phyloP scores from a whole-genome alignment of 1,140 invertebrate genomes.

The Bombus cullumanus region DNA sequence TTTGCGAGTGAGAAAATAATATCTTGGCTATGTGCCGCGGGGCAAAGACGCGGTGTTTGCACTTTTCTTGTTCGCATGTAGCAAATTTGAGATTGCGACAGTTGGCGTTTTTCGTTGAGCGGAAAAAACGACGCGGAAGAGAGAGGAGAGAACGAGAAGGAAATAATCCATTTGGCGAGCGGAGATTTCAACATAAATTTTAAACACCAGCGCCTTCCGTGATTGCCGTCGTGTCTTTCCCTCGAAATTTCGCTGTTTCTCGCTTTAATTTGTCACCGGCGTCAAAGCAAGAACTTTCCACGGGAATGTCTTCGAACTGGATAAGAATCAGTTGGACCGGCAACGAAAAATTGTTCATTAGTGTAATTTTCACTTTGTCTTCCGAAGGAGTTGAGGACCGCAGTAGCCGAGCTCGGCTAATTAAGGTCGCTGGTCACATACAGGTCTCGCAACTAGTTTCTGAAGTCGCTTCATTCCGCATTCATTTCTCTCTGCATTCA shows the following conservation, averaged over 20 bases:
- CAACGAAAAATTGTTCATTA: conserved; percentile 31
- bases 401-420: neutral
- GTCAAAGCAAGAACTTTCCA: neutral
- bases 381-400: neutral
- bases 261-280: neutral
- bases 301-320: neutral
- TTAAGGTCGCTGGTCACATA: conserved; percentile 40
- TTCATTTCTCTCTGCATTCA: conserved; percentile 48
- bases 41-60: neutral
- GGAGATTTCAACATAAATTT: neutral
- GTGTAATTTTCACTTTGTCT: conserved; percentile 40
- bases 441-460: conserved; percentile 35
- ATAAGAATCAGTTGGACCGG: neutral
- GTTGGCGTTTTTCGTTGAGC: neutral
- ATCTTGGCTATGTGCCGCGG: conserved; percentile 1
- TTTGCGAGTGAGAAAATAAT: conserved; percentile 9
- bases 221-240: too few species aligned
- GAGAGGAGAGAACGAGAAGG: too few species aligned
- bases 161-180: neutral
- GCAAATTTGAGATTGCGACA: neutral
- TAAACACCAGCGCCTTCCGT: neutral
- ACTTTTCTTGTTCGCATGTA: conserved; percentile 3
- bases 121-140: too few species aligned
- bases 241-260: neutral
- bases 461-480: conserved; percentile 40